Evolutionary conservation across 2,888 invertebrate species (phyloP), one percentile per base, ranked within the genome.

Genomic region (Lepidochitona cinerea): DNA sequence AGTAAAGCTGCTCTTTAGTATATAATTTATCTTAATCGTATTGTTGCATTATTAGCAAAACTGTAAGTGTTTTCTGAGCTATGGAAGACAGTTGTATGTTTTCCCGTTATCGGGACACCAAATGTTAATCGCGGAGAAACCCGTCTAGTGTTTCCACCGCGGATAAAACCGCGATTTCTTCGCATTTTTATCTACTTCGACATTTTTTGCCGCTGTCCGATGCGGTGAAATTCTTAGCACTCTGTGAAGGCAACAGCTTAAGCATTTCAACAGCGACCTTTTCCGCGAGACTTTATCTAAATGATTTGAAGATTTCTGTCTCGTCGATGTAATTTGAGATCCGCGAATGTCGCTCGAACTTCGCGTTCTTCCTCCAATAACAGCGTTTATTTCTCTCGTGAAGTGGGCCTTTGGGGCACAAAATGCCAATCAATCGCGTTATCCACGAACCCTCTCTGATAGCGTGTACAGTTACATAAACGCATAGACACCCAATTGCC

Each of bases 251-350:
- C 32, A 59, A 59, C 59, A 59, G 59, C 59, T 59, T 59, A 29
- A 23, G 14, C 59, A 14, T 59, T 59, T 59, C 59, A 59, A 59
- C 29, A 29, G 59, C 29, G 59, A 59, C 59, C 59, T 59, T 59
- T 59, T 59, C 2, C n/a, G 7, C 18, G 59, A 59, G 59, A 59
- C 59, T 59, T 59, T 59, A 59, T 59, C 59, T 59, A 59, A 59
- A 59, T 59, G 59, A 59, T 59, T 59, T 23, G 59, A 32, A 59
- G 59, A 26, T 59, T 59, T 59, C 59, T 59, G 59, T 59, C 59
- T 23, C 59, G 59, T 59, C 59, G 26, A 12, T 2, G 59, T 29
- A 59, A 59, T 32, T 14, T 59, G 59, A 59, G 59, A 59, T 14
- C 23, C 29, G 14, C 59, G 59, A 29, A 29, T 59, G 59, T 59